Conservation (phyloP, 2,888 invertebrate species). For the Diadegma fenestrale region DNA sequence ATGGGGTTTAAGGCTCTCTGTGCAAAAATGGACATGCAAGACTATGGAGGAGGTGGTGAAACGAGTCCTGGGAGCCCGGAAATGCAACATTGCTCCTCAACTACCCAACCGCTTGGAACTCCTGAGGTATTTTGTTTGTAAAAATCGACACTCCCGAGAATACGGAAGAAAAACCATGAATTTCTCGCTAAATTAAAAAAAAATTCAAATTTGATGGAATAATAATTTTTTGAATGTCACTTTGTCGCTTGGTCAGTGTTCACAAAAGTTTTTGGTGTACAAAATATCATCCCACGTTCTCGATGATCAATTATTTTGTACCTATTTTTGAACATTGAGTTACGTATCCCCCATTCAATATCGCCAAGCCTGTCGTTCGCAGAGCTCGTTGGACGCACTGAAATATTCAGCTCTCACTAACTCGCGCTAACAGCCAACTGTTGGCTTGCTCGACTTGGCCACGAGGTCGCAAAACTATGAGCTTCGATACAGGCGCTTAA, state of each 20-base stretch:
- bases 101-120: constrained; percentile 90
- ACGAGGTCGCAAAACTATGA: constrained; percentile 45
- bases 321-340: constrained; percentile 31
- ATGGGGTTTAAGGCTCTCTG: constrained; percentile 75
- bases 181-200: background rate
- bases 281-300: constrained; percentile 1
- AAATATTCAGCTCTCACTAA: constrained; percentile 56
- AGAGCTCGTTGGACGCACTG: constrained; percentile 39
- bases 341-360: constrained; percentile 14
- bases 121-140: constrained; percentile 84
- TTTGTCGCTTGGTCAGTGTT: background rate
- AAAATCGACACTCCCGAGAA: background rate
- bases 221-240: background rate
- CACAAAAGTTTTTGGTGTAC: background rate
- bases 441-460: constrained; percentile 37
- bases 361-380: constrained; percentile 27
- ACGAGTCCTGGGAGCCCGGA: constrained; percentile 92
- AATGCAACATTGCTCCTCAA: constrained; percentile 95
- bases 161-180: background rate
- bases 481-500: constrained; percentile 25
- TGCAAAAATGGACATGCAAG: constrained; percentile 81
- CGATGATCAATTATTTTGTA: constrained; percentile 6
- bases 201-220: background rate
- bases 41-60: constrained; percentile 84
- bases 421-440: constrained; percentile 50